phyloP scores from a whole-genome alignment of 2,888 invertebrate species.

The Mellilla xanthometata region DNA sequence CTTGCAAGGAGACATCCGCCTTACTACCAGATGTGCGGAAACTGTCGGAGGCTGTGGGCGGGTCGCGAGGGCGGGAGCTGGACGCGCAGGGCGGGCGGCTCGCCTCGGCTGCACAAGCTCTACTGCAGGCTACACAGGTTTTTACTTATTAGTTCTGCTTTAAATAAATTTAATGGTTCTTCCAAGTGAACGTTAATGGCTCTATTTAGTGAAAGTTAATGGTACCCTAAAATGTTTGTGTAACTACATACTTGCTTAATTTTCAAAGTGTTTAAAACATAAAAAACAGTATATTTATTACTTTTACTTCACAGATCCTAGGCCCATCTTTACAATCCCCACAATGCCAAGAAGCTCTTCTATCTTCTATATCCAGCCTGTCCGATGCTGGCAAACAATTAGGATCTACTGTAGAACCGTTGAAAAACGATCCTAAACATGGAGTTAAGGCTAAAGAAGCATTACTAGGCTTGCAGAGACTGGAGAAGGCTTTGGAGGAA shows the following conservation, averaged over 20 bases:
- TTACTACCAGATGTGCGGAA: constrained; percentile 41
- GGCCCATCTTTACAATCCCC: constrained; percentile 41
- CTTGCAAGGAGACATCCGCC: constrained; percentile 40
- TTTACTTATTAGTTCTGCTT: no score
- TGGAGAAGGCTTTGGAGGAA: constrained; percentile 26
- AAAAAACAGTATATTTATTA: no score
- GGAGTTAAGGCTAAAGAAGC: constrained; percentile 17
- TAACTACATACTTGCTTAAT: no score
- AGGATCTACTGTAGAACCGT: constrained; percentile 15
- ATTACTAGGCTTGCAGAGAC: constrained; percentile 26
- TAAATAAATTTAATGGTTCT: no score
- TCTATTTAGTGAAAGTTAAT: no score
- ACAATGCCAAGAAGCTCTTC: constrained; percentile 38
- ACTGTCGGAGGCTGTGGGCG: constrained; percentile 35
- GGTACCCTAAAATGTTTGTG: no score
- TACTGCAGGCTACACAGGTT: constrained; percentile 50
- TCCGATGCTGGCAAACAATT: constrained; percentile 30
- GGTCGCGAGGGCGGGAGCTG: constrained; percentile 31
- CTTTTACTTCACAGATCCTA: constrained; percentile 42
- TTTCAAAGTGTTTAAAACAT: no score
- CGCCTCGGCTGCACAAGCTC: constrained; percentile 43
- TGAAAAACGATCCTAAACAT: constrained; percentile 22
- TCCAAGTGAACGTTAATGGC: no score
- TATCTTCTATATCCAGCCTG: constrained; percentile 37
- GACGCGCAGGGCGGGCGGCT: constrained; percentile 35